Evolutionary conservation across 2,888 invertebrate genomes (phyloP).

Genomic region (Drosophila borealis): DNA sequence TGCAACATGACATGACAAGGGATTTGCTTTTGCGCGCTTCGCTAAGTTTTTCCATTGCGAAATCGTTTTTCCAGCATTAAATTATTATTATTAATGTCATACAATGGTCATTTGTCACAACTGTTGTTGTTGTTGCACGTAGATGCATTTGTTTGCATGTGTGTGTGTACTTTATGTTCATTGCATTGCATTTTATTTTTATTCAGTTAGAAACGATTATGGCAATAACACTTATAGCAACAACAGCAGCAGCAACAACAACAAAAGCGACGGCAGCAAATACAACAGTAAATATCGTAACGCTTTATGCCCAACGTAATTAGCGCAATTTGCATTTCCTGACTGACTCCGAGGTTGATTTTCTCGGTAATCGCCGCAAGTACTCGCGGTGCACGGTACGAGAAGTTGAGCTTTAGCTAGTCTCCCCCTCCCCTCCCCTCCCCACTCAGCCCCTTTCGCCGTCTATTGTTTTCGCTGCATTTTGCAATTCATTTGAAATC

Average conservation of each 20-base stretch:
- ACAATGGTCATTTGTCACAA: conserved; percentile 76
- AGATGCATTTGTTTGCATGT: not conserved
- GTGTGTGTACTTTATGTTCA: conserved; percentile 63
- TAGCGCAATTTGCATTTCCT: conserved; percentile 80
- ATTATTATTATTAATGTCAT: conserved; percentile 79
- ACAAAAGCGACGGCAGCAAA: conserved; percentile 21
- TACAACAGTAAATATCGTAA: conserved; percentile 56
- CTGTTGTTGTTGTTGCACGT: conserved; percentile 33
- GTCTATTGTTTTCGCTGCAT: conserved; percentile 42
- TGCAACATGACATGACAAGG: conserved; percentile 78
- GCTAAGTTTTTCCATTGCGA: conserved; percentile 66
- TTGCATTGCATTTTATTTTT: conserved; percentile 64
- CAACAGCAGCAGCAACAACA: conserved; percentile 10
- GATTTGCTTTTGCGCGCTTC: conserved; percentile 64
- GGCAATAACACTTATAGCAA: conserved; percentile 54
- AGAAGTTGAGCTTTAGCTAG: conserved; percentile 34
- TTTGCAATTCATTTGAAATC: conserved; percentile 77
- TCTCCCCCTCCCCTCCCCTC: no score
- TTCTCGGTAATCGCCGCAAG: conserved; percentile 54
- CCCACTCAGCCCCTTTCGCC: not conserved
- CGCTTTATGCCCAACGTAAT: conserved; percentile 70
- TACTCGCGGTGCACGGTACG: conserved; percentile 20
- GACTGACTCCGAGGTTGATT: conserved; percentile 66
- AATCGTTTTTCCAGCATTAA: conserved; percentile 67
- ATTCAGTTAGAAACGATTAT: conserved; percentile 76